Evolutionary conservation across 2,888 invertebrate species (phyloP).

Genomic region (Drosophila engyochracea): DNA sequence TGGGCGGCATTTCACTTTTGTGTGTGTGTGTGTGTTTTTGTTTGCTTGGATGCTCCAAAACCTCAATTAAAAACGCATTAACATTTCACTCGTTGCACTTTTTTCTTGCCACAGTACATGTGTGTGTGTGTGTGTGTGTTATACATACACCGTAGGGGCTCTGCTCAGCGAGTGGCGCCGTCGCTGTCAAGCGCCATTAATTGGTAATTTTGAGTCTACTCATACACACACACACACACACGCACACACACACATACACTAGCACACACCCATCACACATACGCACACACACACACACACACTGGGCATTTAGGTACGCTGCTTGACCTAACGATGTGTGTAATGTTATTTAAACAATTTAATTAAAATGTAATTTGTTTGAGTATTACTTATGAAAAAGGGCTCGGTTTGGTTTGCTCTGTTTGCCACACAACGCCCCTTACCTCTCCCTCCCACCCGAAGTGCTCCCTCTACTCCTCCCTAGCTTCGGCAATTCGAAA

Average conservation of each 20-base stretch:
- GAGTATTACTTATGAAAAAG: slow-evolving; percentile 78
- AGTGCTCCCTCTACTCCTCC: background rate
- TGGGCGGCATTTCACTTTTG: slow-evolving; percentile 37
- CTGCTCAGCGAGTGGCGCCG: slow-evolving; percentile 74
- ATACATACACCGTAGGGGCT: slow-evolving; percentile 73
- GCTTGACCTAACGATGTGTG: slow-evolving; percentile 83
- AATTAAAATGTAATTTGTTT: slow-evolving; percentile 85
- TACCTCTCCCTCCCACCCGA: background rate
- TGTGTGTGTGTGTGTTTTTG: slow-evolving; percentile 37
- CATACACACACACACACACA: slow-evolving; percentile 30
- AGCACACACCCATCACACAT: slow-evolving; percentile 23
- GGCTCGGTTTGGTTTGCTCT: slow-evolving; percentile 57
- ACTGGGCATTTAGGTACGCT: slow-evolving; percentile 76
- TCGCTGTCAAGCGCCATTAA: slow-evolving; percentile 72
- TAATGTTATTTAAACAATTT: slow-evolving; percentile 84
- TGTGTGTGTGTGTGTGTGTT: slow-evolving; percentile 57
- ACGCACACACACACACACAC: slow-evolving; percentile 35
- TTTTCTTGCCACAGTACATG: slow-evolving; percentile 33
- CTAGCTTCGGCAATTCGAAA: slow-evolving; percentile 8
- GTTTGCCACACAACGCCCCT: slow-evolving; percentile 9
- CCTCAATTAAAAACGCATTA: slow-evolving; percentile 85
- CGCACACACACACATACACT: slow-evolving; percentile 12
- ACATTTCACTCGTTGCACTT: slow-evolving; percentile 78
- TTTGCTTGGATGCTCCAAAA: slow-evolving; percentile 74
- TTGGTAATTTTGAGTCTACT: slow-evolving; percentile 64